A percentile compares a stretch with the other conserved stretches of the same genome.
Evolutionary conservation across 2,113 vertebrate genomes (phyloP).

Genomic region (Columba livia): DNA sequence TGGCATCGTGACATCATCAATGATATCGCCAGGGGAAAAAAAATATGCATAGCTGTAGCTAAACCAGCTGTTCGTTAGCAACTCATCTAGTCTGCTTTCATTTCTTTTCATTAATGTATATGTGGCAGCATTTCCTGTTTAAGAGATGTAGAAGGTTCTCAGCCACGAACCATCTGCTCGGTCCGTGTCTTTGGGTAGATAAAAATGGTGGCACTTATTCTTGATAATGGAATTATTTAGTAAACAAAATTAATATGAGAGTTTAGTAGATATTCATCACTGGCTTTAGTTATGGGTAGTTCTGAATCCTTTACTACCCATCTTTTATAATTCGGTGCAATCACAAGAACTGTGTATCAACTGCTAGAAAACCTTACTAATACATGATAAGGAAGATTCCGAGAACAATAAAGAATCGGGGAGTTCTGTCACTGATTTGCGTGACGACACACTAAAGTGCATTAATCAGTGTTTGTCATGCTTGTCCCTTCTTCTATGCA

Average conservation of each 20-base stretch:
- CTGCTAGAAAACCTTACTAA: slow-evolving; percentile 28
- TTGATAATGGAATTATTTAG: not conserved
- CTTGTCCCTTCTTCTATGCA: slow-evolving; percentile 30
- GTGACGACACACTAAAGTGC: not conserved
- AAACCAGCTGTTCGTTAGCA: slow-evolving; percentile 54
- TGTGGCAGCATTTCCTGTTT: not conserved
- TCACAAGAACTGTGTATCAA: not conserved
- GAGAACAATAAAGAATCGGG: not conserved
- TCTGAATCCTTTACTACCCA: not conserved
- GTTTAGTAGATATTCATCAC: not conserved
- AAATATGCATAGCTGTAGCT: slow-evolving; percentile 50
- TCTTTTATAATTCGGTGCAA: not conserved
- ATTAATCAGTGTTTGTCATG: not conserved
- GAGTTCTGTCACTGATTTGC: slow-evolving; percentile 31
- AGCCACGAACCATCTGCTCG: slow-evolving; percentile 41
- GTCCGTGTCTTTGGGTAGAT: not conserved
- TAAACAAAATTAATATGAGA: not conserved
- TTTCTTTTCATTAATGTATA: slow-evolving; percentile 41
- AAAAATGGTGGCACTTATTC: slow-evolving; percentile 54
- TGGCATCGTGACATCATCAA: slow-evolving; percentile 71
- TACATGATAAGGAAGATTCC: not conserved
- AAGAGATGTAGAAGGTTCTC: slow-evolving; percentile 9
- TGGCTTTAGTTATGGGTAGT: not conserved
- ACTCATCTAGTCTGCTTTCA: slow-evolving; percentile 19
- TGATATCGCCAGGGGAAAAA: slow-evolving; percentile 40